Evolutionary conservation across 64 coral and sea anemone species (phyloP).

Genomic region (Actinia tenebrosa): DNA sequence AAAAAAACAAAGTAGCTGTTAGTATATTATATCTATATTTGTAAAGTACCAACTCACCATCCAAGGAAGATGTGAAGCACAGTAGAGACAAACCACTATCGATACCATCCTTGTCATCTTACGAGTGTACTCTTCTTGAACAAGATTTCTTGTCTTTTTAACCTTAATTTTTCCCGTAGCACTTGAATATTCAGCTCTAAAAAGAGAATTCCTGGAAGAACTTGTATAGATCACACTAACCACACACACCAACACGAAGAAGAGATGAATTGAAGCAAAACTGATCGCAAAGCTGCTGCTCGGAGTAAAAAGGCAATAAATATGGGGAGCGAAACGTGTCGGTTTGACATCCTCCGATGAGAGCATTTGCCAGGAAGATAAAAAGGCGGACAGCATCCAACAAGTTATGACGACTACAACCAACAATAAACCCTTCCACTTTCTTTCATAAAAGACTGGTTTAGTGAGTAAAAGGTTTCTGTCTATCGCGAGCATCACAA

Average conservation of each 20-base stretch:
- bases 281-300: conserved; percentile 14
- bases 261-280: conserved; percentile 9
- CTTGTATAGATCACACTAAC: conserved; percentile 19
- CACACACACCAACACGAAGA: not conserved
- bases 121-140: not conserved
- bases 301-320: conserved; percentile 43
- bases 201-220: conserved; percentile 25
- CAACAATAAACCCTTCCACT: conserved; percentile 39
- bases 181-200: conserved; percentile 22
- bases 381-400: conserved; percentile 34
- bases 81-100: conserved; percentile 25
- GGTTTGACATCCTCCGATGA: not conserved
- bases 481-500: conserved; percentile 29
- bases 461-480: conserved; percentile 8
- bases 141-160: conserved; percentile 4
- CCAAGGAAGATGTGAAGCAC: conserved; percentile 25
- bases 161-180: not conserved
- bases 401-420: conserved; percentile 18
- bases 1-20: no score
- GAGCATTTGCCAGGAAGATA: conserved; percentile 43
- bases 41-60: conserved; percentile 22
- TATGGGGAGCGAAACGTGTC: not conserved
- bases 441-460: conserved; percentile 20
- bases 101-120: conserved; percentile 24
- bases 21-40: no score